Conservation (phyloP, 2,888 invertebrate species). For the Pelosia muscerda region DNA sequence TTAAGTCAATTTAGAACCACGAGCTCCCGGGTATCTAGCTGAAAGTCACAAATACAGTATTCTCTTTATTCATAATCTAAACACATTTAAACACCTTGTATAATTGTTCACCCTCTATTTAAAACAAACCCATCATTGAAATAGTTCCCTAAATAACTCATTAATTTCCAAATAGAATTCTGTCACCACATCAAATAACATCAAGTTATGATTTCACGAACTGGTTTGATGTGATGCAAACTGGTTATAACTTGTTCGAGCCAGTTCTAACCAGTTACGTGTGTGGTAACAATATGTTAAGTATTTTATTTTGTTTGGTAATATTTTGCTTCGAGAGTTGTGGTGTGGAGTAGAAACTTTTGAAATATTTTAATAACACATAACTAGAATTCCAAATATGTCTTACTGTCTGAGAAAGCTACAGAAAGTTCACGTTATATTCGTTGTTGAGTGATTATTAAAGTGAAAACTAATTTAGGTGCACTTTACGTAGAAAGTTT, state of each 20-base stretch:
- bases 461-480: no score
- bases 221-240: conserved; percentile 50
- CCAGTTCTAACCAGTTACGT: conserved; percentile 25
- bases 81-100: conserved; percentile 37
- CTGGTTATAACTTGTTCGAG: conserved; percentile 41
- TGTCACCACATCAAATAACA: conserved; percentile 62
- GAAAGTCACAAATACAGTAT: conserved; percentile 16
- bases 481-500: no score
- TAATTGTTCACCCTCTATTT: conserved; percentile 37
- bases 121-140: conserved; percentile 30
- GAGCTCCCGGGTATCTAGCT: conserved; percentile 13
- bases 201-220: conserved; percentile 50
- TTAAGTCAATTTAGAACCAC: conserved; percentile 23
- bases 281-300: conserved; percentile 22
- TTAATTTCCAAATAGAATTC: conserved; percentile 47
- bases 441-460: not conserved
- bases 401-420: not conserved
- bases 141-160: conserved; percentile 40
- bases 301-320: conserved; percentile 26
- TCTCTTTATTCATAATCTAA: conserved; percentile 29
- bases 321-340: conserved; percentile 18
- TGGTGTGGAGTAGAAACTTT: conserved; percentile 14
- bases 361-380: not conserved
- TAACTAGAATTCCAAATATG: not conserved
- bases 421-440: not conserved